A percentile compares a stretch with the other conserved stretches of the same genome.
phyloP scores from a whole-genome alignment of 2,797 vertebrate species.

The Simalia tracyae region DNA sequence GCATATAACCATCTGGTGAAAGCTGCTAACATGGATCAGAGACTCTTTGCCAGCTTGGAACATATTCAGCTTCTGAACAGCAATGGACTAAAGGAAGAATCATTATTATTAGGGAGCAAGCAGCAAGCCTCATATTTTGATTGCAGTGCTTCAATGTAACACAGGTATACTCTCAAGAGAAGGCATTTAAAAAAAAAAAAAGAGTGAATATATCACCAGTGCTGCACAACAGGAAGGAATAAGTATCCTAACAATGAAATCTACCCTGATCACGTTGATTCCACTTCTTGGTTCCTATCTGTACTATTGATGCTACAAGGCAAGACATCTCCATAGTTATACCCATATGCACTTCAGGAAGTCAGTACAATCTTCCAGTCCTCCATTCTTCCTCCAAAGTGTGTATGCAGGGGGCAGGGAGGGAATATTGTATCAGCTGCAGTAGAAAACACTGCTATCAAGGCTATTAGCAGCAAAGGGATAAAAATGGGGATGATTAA shows the following conservation, averaged over 20 bases:
- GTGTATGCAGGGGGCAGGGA: not conserved
- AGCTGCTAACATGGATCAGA: slow-evolving; percentile 48
- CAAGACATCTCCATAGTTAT: not conserved
- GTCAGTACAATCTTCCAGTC: not conserved
- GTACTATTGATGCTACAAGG: not conserved
- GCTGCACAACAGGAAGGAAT: not conserved
- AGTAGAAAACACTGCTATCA: too few species aligned
- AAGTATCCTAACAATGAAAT: not conserved
- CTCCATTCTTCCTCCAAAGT: not conserved
- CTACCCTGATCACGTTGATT: not conserved
- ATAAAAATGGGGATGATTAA: not conserved
- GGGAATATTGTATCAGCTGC: not conserved
- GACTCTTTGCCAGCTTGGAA: slow-evolving; percentile 52
- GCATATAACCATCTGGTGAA: slow-evolving; percentile 66
- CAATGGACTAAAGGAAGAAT: slow-evolving; percentile 45
- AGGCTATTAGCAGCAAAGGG: not conserved
- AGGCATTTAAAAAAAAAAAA: not conserved
- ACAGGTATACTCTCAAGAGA: not conserved
- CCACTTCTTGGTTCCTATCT: not conserved
- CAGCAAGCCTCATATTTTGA: slow-evolving; percentile 16
- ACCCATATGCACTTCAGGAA: not conserved
- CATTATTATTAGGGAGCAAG: slow-evolving; percentile 20
- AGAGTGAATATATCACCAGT: not conserved
- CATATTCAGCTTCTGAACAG: slow-evolving; percentile 42
- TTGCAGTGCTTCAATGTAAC: not conserved